These are phyloP conservation scores for Macropus fuliginosus DNA, from an alignment of 2,797 vertebrate genomes.

Conservation along the genomic window DNA sequence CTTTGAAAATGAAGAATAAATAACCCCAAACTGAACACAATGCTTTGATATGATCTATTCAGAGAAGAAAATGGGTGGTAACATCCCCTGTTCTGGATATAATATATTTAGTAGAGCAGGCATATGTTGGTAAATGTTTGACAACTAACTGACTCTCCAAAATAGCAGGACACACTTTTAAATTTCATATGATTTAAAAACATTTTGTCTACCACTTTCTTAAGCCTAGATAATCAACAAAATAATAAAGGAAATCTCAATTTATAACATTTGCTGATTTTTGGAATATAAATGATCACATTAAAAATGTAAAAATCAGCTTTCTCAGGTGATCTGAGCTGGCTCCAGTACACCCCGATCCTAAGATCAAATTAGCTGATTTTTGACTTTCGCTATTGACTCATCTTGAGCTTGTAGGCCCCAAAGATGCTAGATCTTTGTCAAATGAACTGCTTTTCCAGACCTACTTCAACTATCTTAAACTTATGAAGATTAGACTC, in stretches of 20 bases:
- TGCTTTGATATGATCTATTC: background rate
- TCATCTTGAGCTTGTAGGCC: background rate
- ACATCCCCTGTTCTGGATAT: background rate
- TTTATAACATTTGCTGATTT: background rate
- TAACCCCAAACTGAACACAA: background rate
- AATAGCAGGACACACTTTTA: background rate
- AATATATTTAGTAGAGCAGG: background rate
- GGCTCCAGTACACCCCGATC: background rate
- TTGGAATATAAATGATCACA: background rate
- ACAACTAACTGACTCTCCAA: background rate
- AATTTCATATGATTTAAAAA: background rate
- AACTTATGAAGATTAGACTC: background rate
- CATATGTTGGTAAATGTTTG: background rate
- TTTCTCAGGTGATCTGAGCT: background rate
- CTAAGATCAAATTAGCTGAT: background rate
- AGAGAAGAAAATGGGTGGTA: background rate
- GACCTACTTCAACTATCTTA: background rate
- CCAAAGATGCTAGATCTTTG: background rate
- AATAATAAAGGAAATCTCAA: background rate
- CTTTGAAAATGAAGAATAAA: background rate
- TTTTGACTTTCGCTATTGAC: background rate
- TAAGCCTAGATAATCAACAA: background rate
- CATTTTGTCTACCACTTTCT: background rate
- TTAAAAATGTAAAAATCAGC: background rate
- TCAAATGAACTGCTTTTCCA: background rate